Evolutionary conservation across 2,888 invertebrate species (phyloP).

Genomic region (Chorisops tibialis): DNA sequence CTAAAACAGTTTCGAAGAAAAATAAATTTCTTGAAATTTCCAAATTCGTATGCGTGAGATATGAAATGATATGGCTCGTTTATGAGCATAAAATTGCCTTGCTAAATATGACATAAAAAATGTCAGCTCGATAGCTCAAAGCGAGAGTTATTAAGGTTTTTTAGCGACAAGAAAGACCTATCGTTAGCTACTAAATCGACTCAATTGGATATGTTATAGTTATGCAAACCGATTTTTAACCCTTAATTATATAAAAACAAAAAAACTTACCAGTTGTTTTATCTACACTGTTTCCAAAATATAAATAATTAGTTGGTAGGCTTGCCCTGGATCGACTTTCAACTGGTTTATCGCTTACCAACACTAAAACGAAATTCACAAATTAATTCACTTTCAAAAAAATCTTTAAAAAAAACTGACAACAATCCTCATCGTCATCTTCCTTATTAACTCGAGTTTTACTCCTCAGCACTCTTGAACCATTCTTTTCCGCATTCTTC

Average conservation of each 20-base stretch:
- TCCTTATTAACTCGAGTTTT: neutral
- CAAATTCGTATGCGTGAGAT: too few relatives aligned
- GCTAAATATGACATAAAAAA: too few relatives aligned
- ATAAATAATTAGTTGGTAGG: conserved; percentile 39
- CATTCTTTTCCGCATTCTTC: neutral
- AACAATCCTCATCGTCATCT: conserved; percentile 32
- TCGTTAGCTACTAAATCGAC: too few relatives aligned
- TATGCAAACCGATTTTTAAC: too few relatives aligned
- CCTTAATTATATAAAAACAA: neutral
- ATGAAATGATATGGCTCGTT: too few relatives aligned
- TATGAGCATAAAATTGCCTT: too few relatives aligned
- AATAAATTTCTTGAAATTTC: too few relatives aligned
- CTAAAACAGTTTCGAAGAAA: too few relatives aligned
- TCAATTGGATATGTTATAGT: too few relatives aligned
- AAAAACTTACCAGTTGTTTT: conserved; percentile 7
- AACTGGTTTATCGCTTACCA: conserved; percentile 36
- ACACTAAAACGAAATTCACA: conserved; percentile 23
- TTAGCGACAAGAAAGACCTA: too few relatives aligned
- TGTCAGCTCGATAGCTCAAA: too few relatives aligned
- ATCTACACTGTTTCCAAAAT: conserved; percentile 27
- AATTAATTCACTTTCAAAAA: neutral
- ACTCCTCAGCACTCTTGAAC: neutral
- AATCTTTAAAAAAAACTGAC: conserved; percentile 29
- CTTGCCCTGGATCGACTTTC: conserved; percentile 38
- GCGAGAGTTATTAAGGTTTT: too few relatives aligned